These are phyloP conservation scores for Nycticorax nycticorax DNA, from an alignment of 2,113 vertebrate species.

Conservation along the genomic window DNA sequence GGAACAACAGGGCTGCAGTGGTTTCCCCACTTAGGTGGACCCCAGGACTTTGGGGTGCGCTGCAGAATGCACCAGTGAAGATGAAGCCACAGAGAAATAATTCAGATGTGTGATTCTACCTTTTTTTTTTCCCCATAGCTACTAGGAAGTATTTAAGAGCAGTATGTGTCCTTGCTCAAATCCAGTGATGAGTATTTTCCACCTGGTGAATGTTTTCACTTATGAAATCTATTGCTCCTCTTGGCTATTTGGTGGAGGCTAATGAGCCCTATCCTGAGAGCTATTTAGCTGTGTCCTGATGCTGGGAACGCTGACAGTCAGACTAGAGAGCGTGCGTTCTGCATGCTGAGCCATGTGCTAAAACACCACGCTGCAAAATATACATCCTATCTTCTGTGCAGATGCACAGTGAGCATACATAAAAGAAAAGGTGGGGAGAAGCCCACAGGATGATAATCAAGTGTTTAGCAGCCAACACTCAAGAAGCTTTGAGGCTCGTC, in stretches of 20 bases:
- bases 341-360: background rate
- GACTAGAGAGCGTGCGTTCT: background rate
- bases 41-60: background rate
- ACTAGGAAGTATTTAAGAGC: background rate
- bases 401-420: background rate
- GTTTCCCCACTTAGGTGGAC: background rate
- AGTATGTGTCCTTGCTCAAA: background rate
- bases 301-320: background rate
- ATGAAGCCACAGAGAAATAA: background rate
- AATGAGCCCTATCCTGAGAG: slow-evolving; percentile 5
- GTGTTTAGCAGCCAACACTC: background rate
- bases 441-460: background rate
- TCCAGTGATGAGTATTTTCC: background rate
- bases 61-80: background rate
- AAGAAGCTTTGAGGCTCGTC: background rate
- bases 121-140: background rate
- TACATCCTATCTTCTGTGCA: background rate
- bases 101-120: background rate
- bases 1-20: background rate
- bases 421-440: background rate
- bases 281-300: background rate
- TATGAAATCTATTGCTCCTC: background rate
- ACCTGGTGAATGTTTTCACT: slow-evolving; percentile 1
- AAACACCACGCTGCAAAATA: background rate
- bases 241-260: background rate